Percentiles rank a stretch among this genome's conserved stretches.
Evolutionary conservation across 2,113 vertebrate species (phyloP).

Genomic region (Podiceps cristatus): DNA sequence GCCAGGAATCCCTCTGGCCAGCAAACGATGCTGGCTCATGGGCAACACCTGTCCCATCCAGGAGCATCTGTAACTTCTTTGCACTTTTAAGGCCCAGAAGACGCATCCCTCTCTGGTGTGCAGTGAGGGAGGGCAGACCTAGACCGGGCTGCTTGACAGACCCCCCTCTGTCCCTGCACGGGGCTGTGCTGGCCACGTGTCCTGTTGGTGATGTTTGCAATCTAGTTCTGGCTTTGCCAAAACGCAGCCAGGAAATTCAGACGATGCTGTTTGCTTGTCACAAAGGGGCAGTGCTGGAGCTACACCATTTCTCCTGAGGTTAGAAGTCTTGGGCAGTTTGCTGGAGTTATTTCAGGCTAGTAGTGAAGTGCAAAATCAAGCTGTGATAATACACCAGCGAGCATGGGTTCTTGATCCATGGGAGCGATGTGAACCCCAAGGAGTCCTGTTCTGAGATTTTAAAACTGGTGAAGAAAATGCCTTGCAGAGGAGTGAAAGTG

Average conservation of each 20-base stretch:
- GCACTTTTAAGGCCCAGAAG: neutral
- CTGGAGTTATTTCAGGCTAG: neutral
- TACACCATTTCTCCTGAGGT: neutral
- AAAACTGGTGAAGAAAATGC: neutral
- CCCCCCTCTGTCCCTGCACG: fast-evolving
- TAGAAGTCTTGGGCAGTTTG: neutral
- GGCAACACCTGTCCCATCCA: neutral
- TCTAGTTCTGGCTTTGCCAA: neutral
- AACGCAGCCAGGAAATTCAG: neutral
- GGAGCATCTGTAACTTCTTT: neutral
- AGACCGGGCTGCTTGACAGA: fast-evolving
- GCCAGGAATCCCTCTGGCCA: neutral
- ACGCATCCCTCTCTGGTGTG: fast-evolving
- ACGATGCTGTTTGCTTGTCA: neutral
- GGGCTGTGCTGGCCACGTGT: fast-evolving
- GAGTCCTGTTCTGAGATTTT: neutral
- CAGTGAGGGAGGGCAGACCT: neutral
- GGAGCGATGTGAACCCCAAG: neutral
- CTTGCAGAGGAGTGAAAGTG: neutral
- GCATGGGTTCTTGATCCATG: fast-evolving
- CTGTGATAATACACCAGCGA: neutral
- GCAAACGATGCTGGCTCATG: fast-evolving
- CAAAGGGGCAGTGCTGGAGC: neutral
- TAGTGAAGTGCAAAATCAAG: neutral
- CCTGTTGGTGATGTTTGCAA: neutral